Conservation (phyloP, 23 tunicate species). For the Oikopleura vanhoeffeni region DNA sequence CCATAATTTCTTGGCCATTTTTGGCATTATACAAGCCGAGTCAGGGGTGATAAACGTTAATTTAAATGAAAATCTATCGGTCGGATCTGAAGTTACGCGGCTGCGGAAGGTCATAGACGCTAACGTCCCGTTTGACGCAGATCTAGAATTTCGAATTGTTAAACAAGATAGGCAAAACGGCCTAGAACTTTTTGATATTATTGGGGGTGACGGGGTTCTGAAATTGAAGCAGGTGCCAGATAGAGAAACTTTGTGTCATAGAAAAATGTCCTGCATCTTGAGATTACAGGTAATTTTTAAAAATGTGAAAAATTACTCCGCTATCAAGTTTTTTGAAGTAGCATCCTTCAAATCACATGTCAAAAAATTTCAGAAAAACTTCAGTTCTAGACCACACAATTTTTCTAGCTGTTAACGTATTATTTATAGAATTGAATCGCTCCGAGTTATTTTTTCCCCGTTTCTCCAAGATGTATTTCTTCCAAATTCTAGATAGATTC, state of each 20-base stretch:
- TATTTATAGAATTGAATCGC: too few species aligned
- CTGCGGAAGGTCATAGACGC: neutral
- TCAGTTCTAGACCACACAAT: too few species aligned
- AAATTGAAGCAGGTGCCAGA: neutral
- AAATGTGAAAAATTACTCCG: neutral
- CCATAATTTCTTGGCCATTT: neutral
- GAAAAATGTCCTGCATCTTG: neutral
- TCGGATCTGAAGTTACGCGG: neutral
- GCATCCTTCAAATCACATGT: too few species aligned
- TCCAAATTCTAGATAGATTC: too few species aligned
- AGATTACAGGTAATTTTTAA: neutral
- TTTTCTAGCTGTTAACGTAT: too few species aligned
- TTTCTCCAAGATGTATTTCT: too few species aligned
- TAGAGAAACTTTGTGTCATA: neutral
- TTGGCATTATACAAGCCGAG: neutral
- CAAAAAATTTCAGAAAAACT: too few species aligned
- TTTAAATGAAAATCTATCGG: neutral
- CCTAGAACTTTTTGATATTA: neutral
- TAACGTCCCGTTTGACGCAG: neutral
- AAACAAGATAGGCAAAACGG: conserved; percentile 2
- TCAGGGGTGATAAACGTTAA: neutral
- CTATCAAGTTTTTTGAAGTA: too few species aligned
- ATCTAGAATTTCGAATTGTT: conserved; percentile 6
- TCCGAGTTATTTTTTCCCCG: too few species aligned
- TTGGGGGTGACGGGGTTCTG: neutral